phyloP scores from a whole-genome alignment of 2,888 invertebrate genomes.

The Pecten maximus region DNA sequence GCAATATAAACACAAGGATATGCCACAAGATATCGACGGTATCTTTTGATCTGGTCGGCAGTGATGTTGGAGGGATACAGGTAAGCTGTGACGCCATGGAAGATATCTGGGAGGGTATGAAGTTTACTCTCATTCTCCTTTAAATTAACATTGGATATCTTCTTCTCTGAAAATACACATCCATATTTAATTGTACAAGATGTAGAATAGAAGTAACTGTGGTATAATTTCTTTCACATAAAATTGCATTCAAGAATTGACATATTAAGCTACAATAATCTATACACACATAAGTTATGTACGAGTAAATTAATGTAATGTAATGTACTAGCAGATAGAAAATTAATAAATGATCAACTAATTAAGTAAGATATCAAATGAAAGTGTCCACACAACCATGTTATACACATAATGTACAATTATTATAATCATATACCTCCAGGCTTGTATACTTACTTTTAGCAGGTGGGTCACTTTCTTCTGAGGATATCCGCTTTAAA shows the following conservation, averaged over 20 bases:
- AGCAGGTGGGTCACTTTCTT: conserved; percentile 27
- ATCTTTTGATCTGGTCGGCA: conserved; percentile 65
- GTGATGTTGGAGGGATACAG: conserved; percentile 68
- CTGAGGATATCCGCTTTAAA: conserved; percentile 62
- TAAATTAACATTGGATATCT: neutral
- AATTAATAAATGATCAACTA: neutral
- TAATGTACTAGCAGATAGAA: no score
- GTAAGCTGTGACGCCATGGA: conserved; percentile 69
- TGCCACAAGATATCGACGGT: conserved; percentile 77
- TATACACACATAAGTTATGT: no score
- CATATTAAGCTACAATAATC: no score
- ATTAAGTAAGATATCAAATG: no score
- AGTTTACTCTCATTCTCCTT: conserved; percentile 2
- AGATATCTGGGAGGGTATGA: conserved; percentile 65
- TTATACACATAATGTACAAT: neutral
- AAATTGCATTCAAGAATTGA: no score
- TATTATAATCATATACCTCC: no score
- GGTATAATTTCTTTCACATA: no score
- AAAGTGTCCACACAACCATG: no score
- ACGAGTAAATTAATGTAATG: no score
- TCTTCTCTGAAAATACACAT: conserved; percentile 39
- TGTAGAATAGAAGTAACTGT: neutral
- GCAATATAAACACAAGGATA: conserved; percentile 75
- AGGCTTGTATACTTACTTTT: conserved; percentile 21
- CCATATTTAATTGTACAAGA: neutral